Evolutionary conservation across 2,888 invertebrate species (phyloP).

Genomic region (Mythimna loreyi): DNA sequence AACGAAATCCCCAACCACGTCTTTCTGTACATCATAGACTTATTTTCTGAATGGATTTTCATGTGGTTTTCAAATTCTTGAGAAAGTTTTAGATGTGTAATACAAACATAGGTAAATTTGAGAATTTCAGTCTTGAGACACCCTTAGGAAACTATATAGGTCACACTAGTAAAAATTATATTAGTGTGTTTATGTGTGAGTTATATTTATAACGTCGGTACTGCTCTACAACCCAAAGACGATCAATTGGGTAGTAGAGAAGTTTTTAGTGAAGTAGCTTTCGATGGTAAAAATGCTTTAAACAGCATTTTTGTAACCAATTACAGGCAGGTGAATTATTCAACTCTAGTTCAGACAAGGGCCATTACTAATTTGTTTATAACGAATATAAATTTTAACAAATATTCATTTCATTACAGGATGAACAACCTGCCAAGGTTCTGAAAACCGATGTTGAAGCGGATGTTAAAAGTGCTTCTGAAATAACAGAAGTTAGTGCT

Average conservation of each 20-base stretch:
- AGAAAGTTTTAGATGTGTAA: too few relatives aligned
- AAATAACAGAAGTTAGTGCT: conserved; percentile 48
- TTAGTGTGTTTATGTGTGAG: not conserved
- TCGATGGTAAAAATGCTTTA: not conserved
- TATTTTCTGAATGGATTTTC: too few relatives aligned
- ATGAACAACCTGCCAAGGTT: conserved; percentile 89
- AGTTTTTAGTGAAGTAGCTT: not conserved
- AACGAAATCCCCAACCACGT: too few relatives aligned
- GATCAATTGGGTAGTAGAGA: not conserved
- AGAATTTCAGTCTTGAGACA: too few relatives aligned
- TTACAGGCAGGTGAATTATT: not conserved
- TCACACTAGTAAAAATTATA: too few relatives aligned
- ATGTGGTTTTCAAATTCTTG: too few relatives aligned
- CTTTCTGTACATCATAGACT: too few relatives aligned
- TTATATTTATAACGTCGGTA: too few relatives aligned
- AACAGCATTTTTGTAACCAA: not conserved
- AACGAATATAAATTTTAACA: not conserved
- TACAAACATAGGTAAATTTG: too few relatives aligned
- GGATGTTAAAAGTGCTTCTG: conserved; percentile 74
- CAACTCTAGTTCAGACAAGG: not conserved
- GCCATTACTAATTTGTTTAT: not conserved
- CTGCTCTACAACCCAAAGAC: too few relatives aligned
- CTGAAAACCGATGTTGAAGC: conserved; percentile 86
- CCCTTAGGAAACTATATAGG: too few relatives aligned
- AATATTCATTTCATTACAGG: conserved; percentile 62